Base-by-base conservation (phyloP, 2,797 vertebrate species). In the Neosilurus hyrtlii region DNA sequence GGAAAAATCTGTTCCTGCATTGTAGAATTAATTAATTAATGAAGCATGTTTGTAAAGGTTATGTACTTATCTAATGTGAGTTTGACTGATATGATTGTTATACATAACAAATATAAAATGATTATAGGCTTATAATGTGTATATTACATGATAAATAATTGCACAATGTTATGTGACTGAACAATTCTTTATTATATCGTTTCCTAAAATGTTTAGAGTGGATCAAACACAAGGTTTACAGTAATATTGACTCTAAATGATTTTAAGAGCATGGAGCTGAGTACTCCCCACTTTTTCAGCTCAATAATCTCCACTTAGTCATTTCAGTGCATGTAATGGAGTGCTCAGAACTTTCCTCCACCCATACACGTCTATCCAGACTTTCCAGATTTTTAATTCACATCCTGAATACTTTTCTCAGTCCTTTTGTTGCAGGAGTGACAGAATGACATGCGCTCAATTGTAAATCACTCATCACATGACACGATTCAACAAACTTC, bases 251-350 rank as follows among this genome's bases (percentile, higher is more conserved):
- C 26, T 54, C 30, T 20, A 56, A 37, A 67, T 6, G 9, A 4
- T 52, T 9, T 54, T 30, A 66, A 66, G 49, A 30, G 61, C 24
- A 54, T 79, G 49, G 52, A 67, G 62, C 51, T 79, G 24, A 66
- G 9, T 54, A 54, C 62, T 54, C 35, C 24, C 49, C 51, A 54
- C 18, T 79, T 65, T 68, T 68, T 20, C 51, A 68, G 20, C 30
- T 80, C 63, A 54, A 57, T 80, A 67, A 79, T 79, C 63, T 79
- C 63, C 26, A 67, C 20, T 67, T 79, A 67, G 78, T 80, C 78
- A 80, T 80, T 62, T 67, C 63, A 68, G 63, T 63, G 61, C 71
- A 82, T 71, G 81, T 61, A 82, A 52, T 57, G 24, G 78, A 68
- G 26, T 26, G 61, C 61, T 37, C 61, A 51, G 76, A 78, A 51